These are phyloP conservation scores for Drosophila atripex DNA, from an alignment of 2,888 invertebrate species.

Conservation along the genomic window DNA sequence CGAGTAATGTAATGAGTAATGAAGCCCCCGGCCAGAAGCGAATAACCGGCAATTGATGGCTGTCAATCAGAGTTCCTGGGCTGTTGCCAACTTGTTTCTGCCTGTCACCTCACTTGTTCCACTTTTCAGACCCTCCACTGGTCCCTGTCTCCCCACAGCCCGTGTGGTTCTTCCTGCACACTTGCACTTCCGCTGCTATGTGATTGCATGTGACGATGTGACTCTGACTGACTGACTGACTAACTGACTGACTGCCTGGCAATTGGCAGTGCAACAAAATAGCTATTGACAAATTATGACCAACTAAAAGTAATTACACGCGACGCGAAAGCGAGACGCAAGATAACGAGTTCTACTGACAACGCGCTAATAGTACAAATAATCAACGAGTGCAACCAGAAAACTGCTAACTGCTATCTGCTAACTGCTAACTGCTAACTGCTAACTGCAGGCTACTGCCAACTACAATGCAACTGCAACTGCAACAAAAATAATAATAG, in stretches of 20 bases:
- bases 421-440: constrained; percentile 33
- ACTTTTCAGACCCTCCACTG: constrained; percentile 15
- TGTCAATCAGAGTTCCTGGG: constrained; percentile 26
- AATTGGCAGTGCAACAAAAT: constrained; percentile 69
- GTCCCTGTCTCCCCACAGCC: too few relatives aligned
- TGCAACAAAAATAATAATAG: constrained; percentile 35
- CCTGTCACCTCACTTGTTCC: constrained; percentile 42
- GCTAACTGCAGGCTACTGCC: constrained; percentile 9
- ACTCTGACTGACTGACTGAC: constrained; percentile 16
- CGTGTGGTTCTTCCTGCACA: constrained; percentile 39
- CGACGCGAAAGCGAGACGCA: constrained; percentile 43
- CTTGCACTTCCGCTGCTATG: constrained; percentile 68
- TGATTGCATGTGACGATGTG: constrained; percentile 35
- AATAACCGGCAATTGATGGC: constrained; percentile 25
- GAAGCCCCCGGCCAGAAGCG: constrained; percentile 9
- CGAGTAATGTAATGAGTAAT: constrained; percentile 13
- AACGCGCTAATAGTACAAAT: constrained; percentile 76
- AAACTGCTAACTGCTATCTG: constrained; percentile 25
- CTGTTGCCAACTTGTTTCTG: constrained; percentile 30
- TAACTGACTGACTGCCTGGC: constrained; percentile 13
- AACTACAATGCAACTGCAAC: constrained; percentile 40
- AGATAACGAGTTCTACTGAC: constrained; percentile 69
- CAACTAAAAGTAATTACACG: constrained; percentile 77
- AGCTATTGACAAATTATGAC: constrained; percentile 78
- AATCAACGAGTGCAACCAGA: constrained; percentile 67